Percentiles rank a stretch among this genome's conserved stretches.
phyloP scores from a whole-genome alignment of 2,113 vertebrate species.

The Zosterops hypoxanthus region DNA sequence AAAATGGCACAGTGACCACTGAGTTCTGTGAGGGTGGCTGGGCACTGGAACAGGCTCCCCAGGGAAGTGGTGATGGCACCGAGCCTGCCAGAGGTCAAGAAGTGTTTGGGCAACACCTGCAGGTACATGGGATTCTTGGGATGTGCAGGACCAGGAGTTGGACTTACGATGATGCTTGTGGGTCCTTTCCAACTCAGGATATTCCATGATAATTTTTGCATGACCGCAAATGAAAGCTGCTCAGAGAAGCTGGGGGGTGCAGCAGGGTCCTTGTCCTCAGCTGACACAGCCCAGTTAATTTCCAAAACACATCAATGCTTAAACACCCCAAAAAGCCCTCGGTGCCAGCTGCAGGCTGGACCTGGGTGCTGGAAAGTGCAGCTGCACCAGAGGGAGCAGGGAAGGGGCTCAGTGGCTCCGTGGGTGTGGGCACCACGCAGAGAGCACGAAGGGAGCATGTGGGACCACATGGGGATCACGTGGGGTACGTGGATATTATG shows the following conservation, averaged over 20 bases:
- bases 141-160: not conserved
- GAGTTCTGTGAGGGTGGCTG: not conserved
- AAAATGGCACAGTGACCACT: fast-evolving
- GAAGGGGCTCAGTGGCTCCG: fast-evolving
- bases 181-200: not conserved
- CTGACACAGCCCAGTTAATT: not conserved
- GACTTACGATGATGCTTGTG: fast-evolving
- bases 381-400: not conserved
- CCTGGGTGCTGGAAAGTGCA: not conserved
- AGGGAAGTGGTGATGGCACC: not conserved
- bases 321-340: not conserved
- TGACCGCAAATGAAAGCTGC: not conserved
- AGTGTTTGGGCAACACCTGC: not conserved
- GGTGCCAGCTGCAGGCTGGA: not conserved
- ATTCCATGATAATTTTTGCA: not conserved
- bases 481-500: not conserved
- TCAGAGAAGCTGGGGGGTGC: not conserved
- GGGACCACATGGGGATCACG: not conserved
- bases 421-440: not conserved
- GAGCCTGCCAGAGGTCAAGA: not conserved
- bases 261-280: fast-evolving
- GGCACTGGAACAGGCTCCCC: not conserved
- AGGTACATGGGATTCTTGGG: not conserved
- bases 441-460: not conserved
- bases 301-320: not conserved